These are phyloP conservation scores for Brassicogethes aeneus DNA, from an alignment of 2,888 invertebrate genomes.

Conservation along the genomic window DNA sequence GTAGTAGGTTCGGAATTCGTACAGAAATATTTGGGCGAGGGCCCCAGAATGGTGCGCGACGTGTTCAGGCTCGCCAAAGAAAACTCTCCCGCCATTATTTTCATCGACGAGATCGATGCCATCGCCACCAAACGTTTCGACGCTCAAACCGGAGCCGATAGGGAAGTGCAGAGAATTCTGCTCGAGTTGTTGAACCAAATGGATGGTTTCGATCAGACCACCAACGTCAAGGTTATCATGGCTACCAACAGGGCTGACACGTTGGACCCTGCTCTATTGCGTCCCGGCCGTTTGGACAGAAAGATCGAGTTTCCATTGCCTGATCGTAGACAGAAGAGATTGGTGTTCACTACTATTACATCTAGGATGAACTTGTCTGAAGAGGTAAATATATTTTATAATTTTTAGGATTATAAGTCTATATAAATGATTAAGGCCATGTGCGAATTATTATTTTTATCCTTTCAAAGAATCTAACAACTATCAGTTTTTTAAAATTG, in stretches of 20 bases:
- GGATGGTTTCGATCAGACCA: slow-evolving; percentile 99
- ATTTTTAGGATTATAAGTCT: slow-evolving; percentile 3
- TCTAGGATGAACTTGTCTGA: slow-evolving; percentile 95
- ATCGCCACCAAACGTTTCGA: slow-evolving; percentile 98
- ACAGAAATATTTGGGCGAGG: slow-evolving; percentile 98
- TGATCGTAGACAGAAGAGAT: slow-evolving; percentile 83
- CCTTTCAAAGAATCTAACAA: no score
- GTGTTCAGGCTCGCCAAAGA: slow-evolving; percentile 98
- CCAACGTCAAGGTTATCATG: slow-evolving; percentile 97
- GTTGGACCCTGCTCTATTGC: slow-evolving; percentile 90
- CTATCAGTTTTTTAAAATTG: no score
- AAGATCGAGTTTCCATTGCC: slow-evolving; percentile 99
- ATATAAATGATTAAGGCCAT: no score
- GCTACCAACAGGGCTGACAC: slow-evolving; percentile 97
- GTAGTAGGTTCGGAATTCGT: slow-evolving; percentile 99
- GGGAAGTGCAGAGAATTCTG: slow-evolving; percentile 96
- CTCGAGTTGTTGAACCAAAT: slow-evolving; percentile 97
- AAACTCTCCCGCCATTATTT: slow-evolving; percentile 98
- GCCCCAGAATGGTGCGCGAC: slow-evolving; percentile 98
- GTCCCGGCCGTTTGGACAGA: slow-evolving; percentile 93
- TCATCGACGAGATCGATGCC: slow-evolving; percentile 99
- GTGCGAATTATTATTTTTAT: no score
- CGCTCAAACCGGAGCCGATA: slow-evolving; percentile 96
- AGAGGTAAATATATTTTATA: slow-evolving; percentile 46
- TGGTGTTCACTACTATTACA: slow-evolving; percentile 97